Conservation (phyloP, 2,888 invertebrate species). For the Drosophila nigricruria region DNA sequence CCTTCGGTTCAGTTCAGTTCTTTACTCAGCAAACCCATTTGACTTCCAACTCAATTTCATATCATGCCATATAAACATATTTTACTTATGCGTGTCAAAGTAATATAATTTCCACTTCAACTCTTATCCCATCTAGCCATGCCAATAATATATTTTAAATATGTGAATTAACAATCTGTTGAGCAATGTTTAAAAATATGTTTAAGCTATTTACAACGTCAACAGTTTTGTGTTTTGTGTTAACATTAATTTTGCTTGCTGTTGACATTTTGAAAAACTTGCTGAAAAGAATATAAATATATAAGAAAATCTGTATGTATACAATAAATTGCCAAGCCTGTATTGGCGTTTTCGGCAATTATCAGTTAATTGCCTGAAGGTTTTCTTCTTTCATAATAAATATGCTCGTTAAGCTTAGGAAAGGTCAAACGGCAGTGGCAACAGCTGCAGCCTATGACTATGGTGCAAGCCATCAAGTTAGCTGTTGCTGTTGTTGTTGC, state of each 20-base stretch:
- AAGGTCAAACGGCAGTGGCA: slow-evolving; percentile 41
- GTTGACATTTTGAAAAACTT: slow-evolving; percentile 27
- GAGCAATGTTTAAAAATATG: neutral
- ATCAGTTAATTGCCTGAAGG: slow-evolving; percentile 7
- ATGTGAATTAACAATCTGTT: neutral
- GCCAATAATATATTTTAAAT: too few species aligned
- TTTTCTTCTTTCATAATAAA: slow-evolving; percentile 17
- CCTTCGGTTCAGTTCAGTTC: too few species aligned
- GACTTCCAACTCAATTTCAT: neutral
- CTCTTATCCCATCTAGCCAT: too few species aligned
- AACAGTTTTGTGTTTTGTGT: neutral
- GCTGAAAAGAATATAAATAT: neutral
- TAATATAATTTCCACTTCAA: too few species aligned
- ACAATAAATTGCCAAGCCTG: slow-evolving; percentile 6
- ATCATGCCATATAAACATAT: too few species aligned
- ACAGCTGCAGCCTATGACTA: slow-evolving; percentile 12
- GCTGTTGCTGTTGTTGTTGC: too few species aligned
- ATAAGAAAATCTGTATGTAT: neutral
- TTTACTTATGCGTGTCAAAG: too few species aligned
- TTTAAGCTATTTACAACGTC: neutral
- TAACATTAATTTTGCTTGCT: slow-evolving; percentile 1
- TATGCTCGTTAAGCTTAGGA: slow-evolving; percentile 6
- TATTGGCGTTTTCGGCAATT: slow-evolving; percentile 22
- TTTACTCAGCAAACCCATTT: neutral
- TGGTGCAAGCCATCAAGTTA: neutral